These are phyloP conservation scores for Sesia apiformis DNA, from an alignment of 2,888 invertebrate species.

Conservation along the genomic window DNA sequence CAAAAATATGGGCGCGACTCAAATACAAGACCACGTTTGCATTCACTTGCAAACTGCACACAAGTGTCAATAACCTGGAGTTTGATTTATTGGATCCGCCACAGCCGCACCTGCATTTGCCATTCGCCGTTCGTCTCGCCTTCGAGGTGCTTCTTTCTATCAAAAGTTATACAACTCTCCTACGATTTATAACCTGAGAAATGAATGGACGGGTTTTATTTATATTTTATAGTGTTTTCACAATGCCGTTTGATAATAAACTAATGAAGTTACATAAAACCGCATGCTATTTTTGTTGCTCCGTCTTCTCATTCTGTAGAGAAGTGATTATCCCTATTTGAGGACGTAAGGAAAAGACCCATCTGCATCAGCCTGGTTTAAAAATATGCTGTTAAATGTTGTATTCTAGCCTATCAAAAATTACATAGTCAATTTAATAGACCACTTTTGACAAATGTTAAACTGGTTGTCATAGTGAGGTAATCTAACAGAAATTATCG, in stretches of 20 bases:
- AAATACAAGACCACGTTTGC: background rate
- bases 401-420: no score
- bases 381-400: no score
- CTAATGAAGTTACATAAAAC: background rate
- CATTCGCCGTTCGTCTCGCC: conserved; percentile 30
- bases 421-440: no score
- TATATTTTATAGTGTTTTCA: background rate
- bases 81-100: conserved; percentile 42
- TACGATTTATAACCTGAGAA: background rate
- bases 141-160: conserved; percentile 29
- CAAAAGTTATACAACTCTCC: conserved; percentile 22
- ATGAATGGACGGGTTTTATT: background rate
- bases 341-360: no score
- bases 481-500: no score
- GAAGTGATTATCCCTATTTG: no score
- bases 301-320: no score
- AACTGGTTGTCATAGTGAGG: no score
- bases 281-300: background rate
- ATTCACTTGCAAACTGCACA: background rate
- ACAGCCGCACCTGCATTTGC: conserved; percentile 35
- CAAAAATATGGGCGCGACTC: no score
- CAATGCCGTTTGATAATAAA: background rate
- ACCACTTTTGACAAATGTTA: no score
- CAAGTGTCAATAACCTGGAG: conserved; percentile 37
- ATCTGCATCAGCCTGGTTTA: no score